Conservation (phyloP, 2,888 invertebrate species). For the Mystacides longicornis region DNA sequence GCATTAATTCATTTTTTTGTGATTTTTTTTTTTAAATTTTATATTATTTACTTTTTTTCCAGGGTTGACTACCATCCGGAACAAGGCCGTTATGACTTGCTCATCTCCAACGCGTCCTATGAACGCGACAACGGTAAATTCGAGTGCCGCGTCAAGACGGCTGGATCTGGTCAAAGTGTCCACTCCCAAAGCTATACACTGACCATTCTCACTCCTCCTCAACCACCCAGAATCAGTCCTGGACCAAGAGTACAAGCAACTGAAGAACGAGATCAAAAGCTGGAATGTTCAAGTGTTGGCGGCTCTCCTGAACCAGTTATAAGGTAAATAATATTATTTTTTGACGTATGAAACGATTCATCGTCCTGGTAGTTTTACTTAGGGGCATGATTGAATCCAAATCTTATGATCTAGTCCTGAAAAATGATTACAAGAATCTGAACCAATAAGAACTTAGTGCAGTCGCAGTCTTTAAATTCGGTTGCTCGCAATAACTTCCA, state of each 20-base stretch:
- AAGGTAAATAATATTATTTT: constrained; percentile 43
- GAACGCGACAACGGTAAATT: constrained; percentile 86
- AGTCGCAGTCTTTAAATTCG: too few species aligned
- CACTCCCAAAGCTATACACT: constrained; percentile 78
- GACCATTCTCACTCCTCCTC: constrained; percentile 80
- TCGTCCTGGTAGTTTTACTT: too few species aligned
- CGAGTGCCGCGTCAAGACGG: constrained; percentile 82
- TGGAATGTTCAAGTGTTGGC: constrained; percentile 76
- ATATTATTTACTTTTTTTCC: constrained; percentile 27
- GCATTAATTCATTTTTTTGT: too few species aligned
- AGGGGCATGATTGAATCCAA: too few species aligned
- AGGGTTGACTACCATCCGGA: constrained; percentile 73
- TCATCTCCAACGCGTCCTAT: constrained; percentile 83
- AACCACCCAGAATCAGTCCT: constrained; percentile 70
- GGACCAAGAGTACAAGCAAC: constrained; percentile 71
- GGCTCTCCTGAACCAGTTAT: constrained; percentile 87
- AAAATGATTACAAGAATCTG: too few species aligned
- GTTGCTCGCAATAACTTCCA: too few species aligned
- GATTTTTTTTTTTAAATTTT: too few species aligned
- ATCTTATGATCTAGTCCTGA: too few species aligned
- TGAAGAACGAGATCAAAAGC: constrained; percentile 68
- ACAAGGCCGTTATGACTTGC: constrained; percentile 74
- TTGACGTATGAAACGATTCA: too few species aligned
- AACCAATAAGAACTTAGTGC: too few species aligned
- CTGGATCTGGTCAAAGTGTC: constrained; percentile 73